Conservation (phyloP, 2,797 vertebrate genomes). For the Enteromius unitaeniatus region DNA sequence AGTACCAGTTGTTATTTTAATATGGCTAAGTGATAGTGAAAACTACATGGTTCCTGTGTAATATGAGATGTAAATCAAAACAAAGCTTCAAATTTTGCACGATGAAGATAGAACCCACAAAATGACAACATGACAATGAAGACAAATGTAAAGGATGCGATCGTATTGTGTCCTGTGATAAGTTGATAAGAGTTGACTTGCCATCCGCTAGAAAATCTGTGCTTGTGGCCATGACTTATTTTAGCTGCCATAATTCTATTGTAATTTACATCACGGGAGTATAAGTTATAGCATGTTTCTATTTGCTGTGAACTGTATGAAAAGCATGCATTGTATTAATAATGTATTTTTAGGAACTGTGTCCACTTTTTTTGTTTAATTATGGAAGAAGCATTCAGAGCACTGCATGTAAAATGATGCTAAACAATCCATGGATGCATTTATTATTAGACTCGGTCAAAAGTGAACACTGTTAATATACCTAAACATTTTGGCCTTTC, state of each 20-base stretch:
- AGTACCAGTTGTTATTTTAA: not conserved
- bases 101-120: not conserved
- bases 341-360: not conserved
- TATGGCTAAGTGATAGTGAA: constrained; percentile 1
- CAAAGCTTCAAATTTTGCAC: not conserved
- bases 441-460: not conserved
- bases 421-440: not conserved
- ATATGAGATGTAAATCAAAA: not conserved
- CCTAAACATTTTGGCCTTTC: not conserved
- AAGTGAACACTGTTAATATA: not conserved
- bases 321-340: not conserved
- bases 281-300: constrained; percentile 2
- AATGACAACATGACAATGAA: constrained; percentile 1
- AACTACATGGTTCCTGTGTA: not conserved
- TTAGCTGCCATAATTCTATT: not conserved
- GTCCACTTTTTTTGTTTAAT: not conserved
- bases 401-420: constrained; percentile 14
- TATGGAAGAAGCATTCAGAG: constrained; percentile 17
- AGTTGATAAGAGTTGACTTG: too few species aligned
- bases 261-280: not conserved
- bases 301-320: not conserved
- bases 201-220: not conserved
- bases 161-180: not conserved
- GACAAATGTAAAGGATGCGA: constrained; percentile 5
- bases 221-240: constrained; percentile 1